Evolutionary conservation across 2,113 vertebrate genomes (phyloP).

Genomic region (Passer montanus): DNA sequence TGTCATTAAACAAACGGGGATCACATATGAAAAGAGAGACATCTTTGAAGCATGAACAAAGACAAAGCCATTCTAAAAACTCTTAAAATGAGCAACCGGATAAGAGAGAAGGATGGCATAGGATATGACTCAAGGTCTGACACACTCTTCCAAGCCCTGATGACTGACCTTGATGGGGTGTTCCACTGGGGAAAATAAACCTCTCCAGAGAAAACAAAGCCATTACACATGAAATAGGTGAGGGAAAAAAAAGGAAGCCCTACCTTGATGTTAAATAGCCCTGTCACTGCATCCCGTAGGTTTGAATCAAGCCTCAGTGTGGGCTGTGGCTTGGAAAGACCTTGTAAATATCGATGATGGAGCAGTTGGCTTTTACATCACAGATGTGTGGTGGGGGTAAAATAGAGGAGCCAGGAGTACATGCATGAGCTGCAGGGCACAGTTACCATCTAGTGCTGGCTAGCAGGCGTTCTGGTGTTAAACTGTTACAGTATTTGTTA

Average conservation of each 20-base stretch:
- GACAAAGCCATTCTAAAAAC: neutral
- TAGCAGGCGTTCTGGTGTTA: rapidly evolving
- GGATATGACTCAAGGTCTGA: slow-evolving; percentile 14
- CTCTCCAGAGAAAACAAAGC: neutral
- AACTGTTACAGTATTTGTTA: neutral
- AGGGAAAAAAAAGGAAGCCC: neutral
- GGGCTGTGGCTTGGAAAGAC: neutral
- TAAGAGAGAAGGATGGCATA: neutral
- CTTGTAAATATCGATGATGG: rapidly evolving
- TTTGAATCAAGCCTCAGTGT: neutral
- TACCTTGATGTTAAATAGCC: neutral
- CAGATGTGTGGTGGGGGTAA: neutral
- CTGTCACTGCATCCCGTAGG: neutral
- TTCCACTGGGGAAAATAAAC: neutral
- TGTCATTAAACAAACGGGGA: slow-evolving; percentile 28
- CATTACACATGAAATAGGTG: rapidly evolving
- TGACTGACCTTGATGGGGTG: neutral
- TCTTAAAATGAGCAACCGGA: neutral
- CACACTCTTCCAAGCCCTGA: neutral
- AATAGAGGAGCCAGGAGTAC: neutral
- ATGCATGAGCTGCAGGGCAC: neutral
- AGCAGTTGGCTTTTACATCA: rapidly evolving
- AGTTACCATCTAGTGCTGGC: neutral
- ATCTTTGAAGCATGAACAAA: neutral
- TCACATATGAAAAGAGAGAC: neutral